Conservation (phyloP, 2,888 invertebrate genomes). For the Carterocephalus palaemon region DNA sequence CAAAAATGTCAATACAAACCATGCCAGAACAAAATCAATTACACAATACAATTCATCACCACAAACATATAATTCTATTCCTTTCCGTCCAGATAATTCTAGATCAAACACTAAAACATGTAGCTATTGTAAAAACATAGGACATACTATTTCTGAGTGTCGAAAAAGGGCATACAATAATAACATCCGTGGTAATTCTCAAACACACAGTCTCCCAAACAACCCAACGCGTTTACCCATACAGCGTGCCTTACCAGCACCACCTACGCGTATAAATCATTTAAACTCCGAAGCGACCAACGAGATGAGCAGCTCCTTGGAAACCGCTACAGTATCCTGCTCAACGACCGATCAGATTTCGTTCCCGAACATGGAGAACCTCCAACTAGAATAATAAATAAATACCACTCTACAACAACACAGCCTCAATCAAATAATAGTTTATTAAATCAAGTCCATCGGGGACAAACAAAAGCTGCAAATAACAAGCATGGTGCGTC, state of each 20-base stretch:
- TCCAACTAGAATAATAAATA: not conserved
- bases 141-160: too few relatives aligned
- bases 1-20: too few relatives aligned
- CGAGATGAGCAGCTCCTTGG: slow-evolving; percentile 25
- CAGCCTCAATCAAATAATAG: not conserved
- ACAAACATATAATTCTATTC: slow-evolving; percentile 11
- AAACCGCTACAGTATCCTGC: slow-evolving; percentile 16
- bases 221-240: too few relatives aligned
- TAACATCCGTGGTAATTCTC: not conserved
- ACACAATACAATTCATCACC: slow-evolving; percentile 22
- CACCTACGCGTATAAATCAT: slow-evolving; percentile 11
- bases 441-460: too few relatives aligned
- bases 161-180: slow-evolving; percentile 21
- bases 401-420: not conserved
- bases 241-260: not conserved
- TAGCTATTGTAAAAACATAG: too few relatives aligned
- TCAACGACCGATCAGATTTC: not conserved
- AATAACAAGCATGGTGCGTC: not conserved
- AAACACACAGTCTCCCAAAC: too few relatives aligned
- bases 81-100: not conserved
- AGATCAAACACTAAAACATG: not conserved
- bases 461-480: not conserved
- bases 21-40: too few relatives aligned
- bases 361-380: not conserved
- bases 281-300: slow-evolving; percentile 26